Evolutionary conservation across 2,797 vertebrate species (phyloP), one percentile per base, ranked within the genome.

Genomic region (Salarias fasciatus): DNA sequence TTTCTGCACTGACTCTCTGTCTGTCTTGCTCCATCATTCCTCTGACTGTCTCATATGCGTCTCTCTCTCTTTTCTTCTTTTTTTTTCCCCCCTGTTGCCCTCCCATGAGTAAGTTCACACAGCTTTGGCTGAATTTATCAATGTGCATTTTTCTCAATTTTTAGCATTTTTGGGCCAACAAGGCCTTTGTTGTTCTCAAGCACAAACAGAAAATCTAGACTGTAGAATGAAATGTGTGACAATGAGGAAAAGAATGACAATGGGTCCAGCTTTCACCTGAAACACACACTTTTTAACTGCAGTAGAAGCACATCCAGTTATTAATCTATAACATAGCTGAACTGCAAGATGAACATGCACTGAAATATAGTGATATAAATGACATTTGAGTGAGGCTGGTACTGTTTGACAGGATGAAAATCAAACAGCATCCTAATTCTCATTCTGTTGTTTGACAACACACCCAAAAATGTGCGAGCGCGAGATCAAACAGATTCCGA

Each of bases 1-100:
- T 59, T 35, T 44, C 28, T 68, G 53, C 64, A 53, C 64, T 60
- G 54, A 67, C 66, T 61, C 72, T 63, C 42, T 71, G 49, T 75
- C 79, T 58, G 43, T 86, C 73, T 83, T 75, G 53, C 71, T 60
- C 77, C 59, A 72, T 86, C 81, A 75, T 79, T 86, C 72, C 80
- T 79, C 80, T 85, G 66, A 43, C 48, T 55, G 41, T 73, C 77
- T 74, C 69, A 63, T 60, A 72, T 66, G 73, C 57, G 58, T 58
- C n/a, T 47, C 49, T 42, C 5, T 37, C 3, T 41, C 59, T 56
- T 13, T 54, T n/a, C 50, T 24, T 33, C 11, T 41, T 41, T n/a
- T 3, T 52, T 5, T 2, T 11, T 37, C 11, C 37, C 1, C 9
- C 2, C 38, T 43, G 10, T 46, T 33, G 5, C 2, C 28, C 18